phyloP scores from a whole-genome alignment of 2,888 invertebrate genomes.

The Poecilus cupreus region DNA sequence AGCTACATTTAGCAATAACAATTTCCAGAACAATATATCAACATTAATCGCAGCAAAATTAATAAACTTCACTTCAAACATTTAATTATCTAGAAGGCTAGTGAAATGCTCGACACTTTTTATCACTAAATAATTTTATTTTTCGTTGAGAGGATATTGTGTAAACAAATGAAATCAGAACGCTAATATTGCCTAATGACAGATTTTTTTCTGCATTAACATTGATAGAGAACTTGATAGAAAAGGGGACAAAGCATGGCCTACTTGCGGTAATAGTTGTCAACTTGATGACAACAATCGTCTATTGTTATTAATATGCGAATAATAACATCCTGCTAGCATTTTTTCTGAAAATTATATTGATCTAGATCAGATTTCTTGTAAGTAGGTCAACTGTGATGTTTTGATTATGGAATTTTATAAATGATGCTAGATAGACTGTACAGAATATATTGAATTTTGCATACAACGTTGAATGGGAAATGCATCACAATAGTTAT shows the following conservation, averaged over 20 bases:
- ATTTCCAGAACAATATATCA: neutral
- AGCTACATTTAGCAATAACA: neutral
- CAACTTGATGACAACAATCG: slow-evolving; percentile 23
- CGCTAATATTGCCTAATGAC: neutral
- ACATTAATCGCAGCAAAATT: neutral
- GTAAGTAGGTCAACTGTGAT: neutral
- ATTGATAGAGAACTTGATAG: slow-evolving; percentile 49
- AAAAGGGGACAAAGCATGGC: slow-evolving; percentile 22
- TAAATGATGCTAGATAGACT: too few species aligned
- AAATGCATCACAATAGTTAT: too few species aligned
- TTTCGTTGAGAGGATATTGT: slow-evolving; percentile 15
- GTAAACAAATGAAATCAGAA: neutral
- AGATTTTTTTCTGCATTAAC: slow-evolving; percentile 19
- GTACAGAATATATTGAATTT: too few species aligned
- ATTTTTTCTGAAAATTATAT: neutral
- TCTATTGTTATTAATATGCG: slow-evolving; percentile 43
- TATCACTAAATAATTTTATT: neutral
- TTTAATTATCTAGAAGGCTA: slow-evolving; percentile 13
- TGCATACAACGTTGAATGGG: too few species aligned
- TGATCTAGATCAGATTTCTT: neutral
- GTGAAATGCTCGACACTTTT: neutral
- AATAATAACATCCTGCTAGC: slow-evolving; percentile 20
- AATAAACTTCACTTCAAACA: neutral
- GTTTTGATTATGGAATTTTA: too few species aligned
- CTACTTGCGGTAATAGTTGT: slow-evolving; percentile 39